Evolutionary conservation across 2,888 invertebrate species (phyloP).

Genomic region (Cylindroiulus punctatus): DNA sequence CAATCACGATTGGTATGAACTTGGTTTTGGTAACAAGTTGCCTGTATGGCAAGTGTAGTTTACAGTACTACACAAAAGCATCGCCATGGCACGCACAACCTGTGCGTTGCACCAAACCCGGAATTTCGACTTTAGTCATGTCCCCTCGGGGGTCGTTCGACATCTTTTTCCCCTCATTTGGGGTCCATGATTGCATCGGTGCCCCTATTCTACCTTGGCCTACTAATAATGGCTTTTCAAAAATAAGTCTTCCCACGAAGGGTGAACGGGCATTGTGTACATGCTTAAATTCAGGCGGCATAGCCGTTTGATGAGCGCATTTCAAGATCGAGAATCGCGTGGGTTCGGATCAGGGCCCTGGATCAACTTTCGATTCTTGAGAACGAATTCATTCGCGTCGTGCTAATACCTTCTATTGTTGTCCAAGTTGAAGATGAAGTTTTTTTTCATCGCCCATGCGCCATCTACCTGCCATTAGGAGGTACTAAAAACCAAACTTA

Average conservation of each 20-base stretch:
- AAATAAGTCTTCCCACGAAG: neutral
- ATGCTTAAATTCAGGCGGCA: neutral
- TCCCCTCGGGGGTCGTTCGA: neutral
- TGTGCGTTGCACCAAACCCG: too few species aligned
- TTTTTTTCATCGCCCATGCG: too few species aligned
- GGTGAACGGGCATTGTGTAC: neutral
- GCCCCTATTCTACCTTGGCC: slow-evolving; percentile 17
- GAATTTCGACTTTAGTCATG: too few species aligned
- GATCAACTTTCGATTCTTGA: neutral
- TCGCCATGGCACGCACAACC: too few species aligned
- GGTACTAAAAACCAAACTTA: too few species aligned
- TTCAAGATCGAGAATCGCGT: slow-evolving; percentile 6
- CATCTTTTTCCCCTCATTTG: neutral
- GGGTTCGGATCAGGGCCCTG: neutral
- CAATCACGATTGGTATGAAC: too few species aligned
- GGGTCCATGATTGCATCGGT: slow-evolving; percentile 1
- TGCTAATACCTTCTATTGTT: too few species aligned
- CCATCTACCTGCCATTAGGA: too few species aligned
- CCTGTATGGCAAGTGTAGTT: too few species aligned
- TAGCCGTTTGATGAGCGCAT: neutral
- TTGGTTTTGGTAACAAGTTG: too few species aligned
- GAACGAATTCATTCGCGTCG: neutral
- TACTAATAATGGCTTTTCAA: slow-evolving; percentile 13
- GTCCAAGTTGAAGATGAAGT: too few species aligned
- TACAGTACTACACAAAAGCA: too few species aligned